phyloP scores from a whole-genome alignment of 2,113 vertebrate species.

The Laticauda laticaudata region DNA sequence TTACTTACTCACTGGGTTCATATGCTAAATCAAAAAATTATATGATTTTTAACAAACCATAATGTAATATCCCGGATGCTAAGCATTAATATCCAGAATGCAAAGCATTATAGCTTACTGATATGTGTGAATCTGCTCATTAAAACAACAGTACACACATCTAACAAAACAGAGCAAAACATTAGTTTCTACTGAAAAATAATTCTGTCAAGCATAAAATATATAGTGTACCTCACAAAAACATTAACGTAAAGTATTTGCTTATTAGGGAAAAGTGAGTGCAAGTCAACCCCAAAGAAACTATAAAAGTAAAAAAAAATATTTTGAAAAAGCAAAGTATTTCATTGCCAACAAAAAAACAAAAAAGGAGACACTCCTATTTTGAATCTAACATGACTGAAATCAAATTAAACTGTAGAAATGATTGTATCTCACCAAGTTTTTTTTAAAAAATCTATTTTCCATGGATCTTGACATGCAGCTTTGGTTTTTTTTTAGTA shows the following conservation, averaged over 20 bases:
- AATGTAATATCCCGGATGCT: background rate
- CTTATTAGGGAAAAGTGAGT: conserved; percentile 4
- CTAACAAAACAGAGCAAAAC: background rate
- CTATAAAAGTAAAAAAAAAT: conserved; percentile 41
- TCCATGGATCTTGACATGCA: background rate
- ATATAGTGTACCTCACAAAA: background rate
- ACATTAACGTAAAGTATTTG: conserved; percentile 2
- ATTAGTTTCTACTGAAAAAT: background rate
- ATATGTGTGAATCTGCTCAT: background rate
- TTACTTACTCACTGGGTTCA: background rate
- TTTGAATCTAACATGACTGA: conserved; percentile 17
- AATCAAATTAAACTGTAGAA: conserved; percentile 24
- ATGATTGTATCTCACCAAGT: conserved; percentile 4
- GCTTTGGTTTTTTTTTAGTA: background rate
- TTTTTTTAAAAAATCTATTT: background rate
- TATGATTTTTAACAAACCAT: background rate
- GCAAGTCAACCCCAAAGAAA: conserved; percentile 21
- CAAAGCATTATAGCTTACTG: background rate
- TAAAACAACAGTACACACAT: background rate
- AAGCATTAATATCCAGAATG: background rate
- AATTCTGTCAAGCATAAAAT: conserved; percentile 28
- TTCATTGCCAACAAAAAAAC: conserved; percentile 15
- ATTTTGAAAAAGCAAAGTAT: background rate
- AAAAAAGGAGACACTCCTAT: background rate
- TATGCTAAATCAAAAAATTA: background rate